Evolutionary conservation across 2,888 invertebrate species (phyloP).

Genomic region (Drosophila mulleri): DNA sequence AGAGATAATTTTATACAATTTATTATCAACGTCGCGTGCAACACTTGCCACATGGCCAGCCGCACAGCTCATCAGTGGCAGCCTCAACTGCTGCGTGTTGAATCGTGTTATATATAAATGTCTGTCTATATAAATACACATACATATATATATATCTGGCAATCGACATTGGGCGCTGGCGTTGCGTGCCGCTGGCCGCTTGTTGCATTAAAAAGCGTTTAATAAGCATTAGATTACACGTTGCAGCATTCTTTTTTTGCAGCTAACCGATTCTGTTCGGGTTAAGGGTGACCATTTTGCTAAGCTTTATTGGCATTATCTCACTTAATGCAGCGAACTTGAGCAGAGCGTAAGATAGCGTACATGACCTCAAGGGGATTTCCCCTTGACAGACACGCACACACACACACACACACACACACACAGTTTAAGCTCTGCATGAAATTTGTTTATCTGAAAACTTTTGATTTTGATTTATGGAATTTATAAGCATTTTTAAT

Average conservation of each 20-base stretch:
- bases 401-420: neutral
- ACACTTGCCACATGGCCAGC: conserved; percentile 73
- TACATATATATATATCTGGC: conserved; percentile 21
- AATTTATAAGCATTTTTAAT: too few relatives aligned
- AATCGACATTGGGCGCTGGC: conserved; percentile 33
- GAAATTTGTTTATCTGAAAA: neutral
- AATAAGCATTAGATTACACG: conserved; percentile 78
- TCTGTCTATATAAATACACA: conserved; percentile 9
- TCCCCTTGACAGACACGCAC: too few relatives aligned
- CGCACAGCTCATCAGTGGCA: conserved; percentile 57
- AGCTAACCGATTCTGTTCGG: conserved; percentile 12
- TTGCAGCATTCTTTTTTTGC: conserved; percentile 7
- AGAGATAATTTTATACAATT: conserved; percentile 77
- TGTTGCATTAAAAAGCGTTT: conserved; percentile 76
- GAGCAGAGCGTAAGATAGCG: conserved; percentile 17
- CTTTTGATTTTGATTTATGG: conserved; percentile 4
- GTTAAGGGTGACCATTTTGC: conserved; percentile 39
- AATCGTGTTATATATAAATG: conserved; percentile 32
- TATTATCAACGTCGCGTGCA: conserved; percentile 77
- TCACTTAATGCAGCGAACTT: conserved; percentile 28
- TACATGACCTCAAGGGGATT: conserved; percentile 2
- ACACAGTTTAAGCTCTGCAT: neutral
- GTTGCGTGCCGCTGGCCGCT: conserved; percentile 35
- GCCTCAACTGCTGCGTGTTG: conserved; percentile 65
- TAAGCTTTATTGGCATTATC: conserved; percentile 31